Conservation (phyloP, 1,140 invertebrate genomes). For the Platorchestia sp. region DNA sequence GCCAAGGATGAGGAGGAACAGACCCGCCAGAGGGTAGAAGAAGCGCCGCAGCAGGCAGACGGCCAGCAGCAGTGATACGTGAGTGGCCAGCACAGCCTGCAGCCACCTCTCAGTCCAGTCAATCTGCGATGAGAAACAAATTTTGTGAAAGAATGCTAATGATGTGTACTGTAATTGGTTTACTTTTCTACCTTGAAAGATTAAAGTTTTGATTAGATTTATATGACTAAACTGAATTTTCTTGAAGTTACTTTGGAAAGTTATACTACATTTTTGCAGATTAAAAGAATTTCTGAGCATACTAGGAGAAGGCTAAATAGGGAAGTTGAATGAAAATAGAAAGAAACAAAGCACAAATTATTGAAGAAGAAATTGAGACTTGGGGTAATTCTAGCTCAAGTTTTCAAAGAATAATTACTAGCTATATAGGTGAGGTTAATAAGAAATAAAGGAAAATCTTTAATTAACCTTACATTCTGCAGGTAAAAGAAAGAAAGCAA, state of each 20-base stretch:
- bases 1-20: constrained; percentile 84
- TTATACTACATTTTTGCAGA: neutral
- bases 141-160: neutral
- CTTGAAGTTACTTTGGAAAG: neutral
- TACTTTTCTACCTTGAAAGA: neutral
- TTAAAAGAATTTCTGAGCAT: neutral
- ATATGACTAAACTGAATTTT: neutral
- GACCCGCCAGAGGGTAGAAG: constrained; percentile 86
- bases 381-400: neutral
- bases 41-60: constrained; percentile 86
- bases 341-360: neutral
- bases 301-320: neutral
- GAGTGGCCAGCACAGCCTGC: constrained; percentile 81
- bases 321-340: neutral
- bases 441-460: too few relatives aligned
- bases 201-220: neutral
- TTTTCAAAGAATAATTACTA: neutral
- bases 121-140: constrained; percentile 78
- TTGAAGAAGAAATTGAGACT: neutral
- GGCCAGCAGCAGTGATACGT: constrained; percentile 82
- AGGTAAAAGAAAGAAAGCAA: too few relatives aligned
- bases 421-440: too few relatives aligned
- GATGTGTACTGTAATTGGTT: neutral
- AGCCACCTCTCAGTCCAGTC: constrained; percentile 91
- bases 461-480: too few relatives aligned